A percentile compares a stretch with the other conserved stretches of the same genome.
Conservation (phyloP, 2,797 vertebrate species). For the Petrocephalus schoutedeni region DNA sequence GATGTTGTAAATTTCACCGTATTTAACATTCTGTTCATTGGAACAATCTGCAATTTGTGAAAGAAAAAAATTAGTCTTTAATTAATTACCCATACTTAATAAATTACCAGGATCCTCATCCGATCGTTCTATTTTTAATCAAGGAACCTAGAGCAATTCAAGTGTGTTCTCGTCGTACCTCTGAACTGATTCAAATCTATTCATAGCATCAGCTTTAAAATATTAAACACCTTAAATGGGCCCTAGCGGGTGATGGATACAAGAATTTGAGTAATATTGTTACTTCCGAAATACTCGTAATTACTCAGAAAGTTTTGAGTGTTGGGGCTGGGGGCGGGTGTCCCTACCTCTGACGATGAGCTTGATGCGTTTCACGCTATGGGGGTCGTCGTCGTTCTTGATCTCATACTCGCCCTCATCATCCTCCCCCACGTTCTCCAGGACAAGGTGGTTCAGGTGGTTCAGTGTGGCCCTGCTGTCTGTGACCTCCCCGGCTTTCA, state of each 20-base stretch:
- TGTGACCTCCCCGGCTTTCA: slow-evolving; percentile 38
- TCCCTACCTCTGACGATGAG: slow-evolving; percentile 63
- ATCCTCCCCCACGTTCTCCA: slow-evolving; percentile 53
- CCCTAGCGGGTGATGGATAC: not conserved
- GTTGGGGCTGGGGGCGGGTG: not conserved
- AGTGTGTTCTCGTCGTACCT: not conserved
- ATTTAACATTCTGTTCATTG: slow-evolving; percentile 53
- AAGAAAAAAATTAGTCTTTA: not conserved
- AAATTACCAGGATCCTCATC: not conserved
- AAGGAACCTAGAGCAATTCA: not conserved
- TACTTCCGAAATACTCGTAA: not conserved
- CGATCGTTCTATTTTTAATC: not conserved
- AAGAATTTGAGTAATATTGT: not conserved
- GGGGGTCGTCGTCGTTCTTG: slow-evolving; percentile 39
- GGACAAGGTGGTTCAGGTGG: slow-evolving; percentile 50
- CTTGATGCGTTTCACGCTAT: slow-evolving; percentile 35
- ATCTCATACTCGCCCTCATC: slow-evolving; percentile 65
- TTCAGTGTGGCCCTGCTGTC: slow-evolving; percentile 48
- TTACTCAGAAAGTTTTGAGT: not conserved
- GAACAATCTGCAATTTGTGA: slow-evolving; percentile 56
- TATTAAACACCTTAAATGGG: not conserved
- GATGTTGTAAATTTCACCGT: slow-evolving; percentile 55
- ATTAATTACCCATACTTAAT: not conserved
- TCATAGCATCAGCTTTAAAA: slow-evolving; percentile 3
- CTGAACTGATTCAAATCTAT: not conserved